Evolutionary conservation across 1,140 invertebrate species (phyloP).

Genomic region (Drosophila rufa): DNA sequence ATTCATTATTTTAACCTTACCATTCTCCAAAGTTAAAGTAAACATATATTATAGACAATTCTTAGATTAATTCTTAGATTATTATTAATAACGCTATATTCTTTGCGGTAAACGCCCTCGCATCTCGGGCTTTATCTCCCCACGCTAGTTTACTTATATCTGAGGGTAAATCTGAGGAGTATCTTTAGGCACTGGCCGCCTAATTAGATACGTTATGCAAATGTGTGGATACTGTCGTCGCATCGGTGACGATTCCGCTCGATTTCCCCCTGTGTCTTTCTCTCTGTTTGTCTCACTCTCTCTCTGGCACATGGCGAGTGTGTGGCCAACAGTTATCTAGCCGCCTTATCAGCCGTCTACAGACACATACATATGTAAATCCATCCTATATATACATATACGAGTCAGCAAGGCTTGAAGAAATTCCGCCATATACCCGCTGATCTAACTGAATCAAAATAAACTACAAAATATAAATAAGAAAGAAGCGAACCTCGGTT

Average conservation of each 20-base stretch:
- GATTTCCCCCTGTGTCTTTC: background rate
- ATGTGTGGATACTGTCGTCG: slow-evolving; percentile 45
- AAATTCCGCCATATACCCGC: slow-evolving; percentile 41
- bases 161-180: slow-evolving; percentile 3
- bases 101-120: slow-evolving; percentile 16
- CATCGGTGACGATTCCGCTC: slow-evolving; percentile 45
- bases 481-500: background rate
- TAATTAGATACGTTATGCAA: slow-evolving; percentile 80
- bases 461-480: slow-evolving; percentile 1
- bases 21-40: slow-evolving; percentile 1
- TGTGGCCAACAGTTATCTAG: slow-evolving; percentile 64
- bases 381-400: slow-evolving; percentile 16
- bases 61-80: background rate
- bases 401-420: slow-evolving; percentile 5
- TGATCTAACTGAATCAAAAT: slow-evolving; percentile 58
- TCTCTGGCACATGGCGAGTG: slow-evolving; percentile 17
- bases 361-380: slow-evolving; percentile 42
- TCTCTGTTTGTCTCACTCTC: background rate
- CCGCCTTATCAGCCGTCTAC: slow-evolving; percentile 60
- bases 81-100: slow-evolving; percentile 1
- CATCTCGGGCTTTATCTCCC: background rate
- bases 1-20: no score
- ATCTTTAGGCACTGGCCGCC: slow-evolving; percentile 37
- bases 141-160: slow-evolving; percentile 5
- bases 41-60: slow-evolving; percentile 6